Base-by-base conservation (phyloP, 2,888 invertebrate species). In the Axea sp. region DNA sequence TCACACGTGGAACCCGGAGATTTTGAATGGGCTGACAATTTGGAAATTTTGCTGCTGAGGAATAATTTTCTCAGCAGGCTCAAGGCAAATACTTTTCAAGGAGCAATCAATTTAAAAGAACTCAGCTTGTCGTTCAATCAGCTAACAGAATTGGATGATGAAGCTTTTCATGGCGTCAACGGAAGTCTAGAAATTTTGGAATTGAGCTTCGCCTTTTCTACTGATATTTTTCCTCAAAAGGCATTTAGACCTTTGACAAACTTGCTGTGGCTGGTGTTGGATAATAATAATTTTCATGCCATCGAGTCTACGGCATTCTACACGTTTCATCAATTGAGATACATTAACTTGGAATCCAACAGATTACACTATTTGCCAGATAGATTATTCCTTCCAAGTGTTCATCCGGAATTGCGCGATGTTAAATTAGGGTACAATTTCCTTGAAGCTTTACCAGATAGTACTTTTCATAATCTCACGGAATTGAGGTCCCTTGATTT, bases 51-150 rank as follows among this genome's bases (percentile, higher is more conserved):
- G 73, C 90, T 96, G 78, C 89, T 96, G 80, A 91, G 94, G 75
- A 96, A 96, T 88, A 96, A 96, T 86, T 92, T 94, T 86, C 92
- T 96, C 77, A 93, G 93, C 24, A 92, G 88, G 60, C 80, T 91
- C 4, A 81, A 81, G 49, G 78, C 82, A 0, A 77, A 83, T 11
- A 80, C 84, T 7, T 87, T 87, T 60, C 80, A 77, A 62, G 92
- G 92, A 8, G 90, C 94, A 49, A 92, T 92, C 76, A 92, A 93
- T 77, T 90, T 98, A 78, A 93, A 94, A 82, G 96, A 97, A 88
- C 91, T 98, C 76, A 95, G 95, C 88, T 89, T 98, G 77, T 96
- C 96, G 84, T 96, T 97, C 88, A 98, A 98, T 88, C 93, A 95
- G 82, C 91, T 98, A 75, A 92, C 93, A 80, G 93, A 93, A 82